Base-by-base conservation (phyloP, 2,888 invertebrate species). In the Pristionchus exspectatus region DNA sequence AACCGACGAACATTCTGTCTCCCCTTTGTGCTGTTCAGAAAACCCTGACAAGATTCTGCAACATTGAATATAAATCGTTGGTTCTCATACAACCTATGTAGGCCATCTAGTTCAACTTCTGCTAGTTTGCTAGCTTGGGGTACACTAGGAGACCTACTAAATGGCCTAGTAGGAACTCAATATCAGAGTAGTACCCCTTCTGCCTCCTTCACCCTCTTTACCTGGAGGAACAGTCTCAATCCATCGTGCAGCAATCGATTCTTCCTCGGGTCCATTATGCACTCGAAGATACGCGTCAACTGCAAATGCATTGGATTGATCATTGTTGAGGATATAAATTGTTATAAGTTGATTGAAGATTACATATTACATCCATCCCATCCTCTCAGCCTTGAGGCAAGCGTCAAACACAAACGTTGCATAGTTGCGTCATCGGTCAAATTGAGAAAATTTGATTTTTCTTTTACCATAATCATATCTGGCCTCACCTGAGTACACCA, bases 191-290 rank as follows among this genome's bases (percentile, higher is more conserved):
- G 44, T 12, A 50, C n/a, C 14, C 59, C 59, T 18, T 24, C 38
- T 38, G 59, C 14, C 59, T 7, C 27, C 27, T 7, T 7, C 14
- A 18, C 27, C 72, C 24, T 77, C 33, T 50, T 44, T 44, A 77
- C 77, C 92, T 91, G 88, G 5, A 88, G 91, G 89, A 92, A 92
- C 0, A 92, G 90, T 27, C 92, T 91, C 88, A 92, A 87, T 90
- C 92, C 92, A 90, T 91, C 90, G 7, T 90, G 90, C 59, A 86
- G 50, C 38, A 44, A 9, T 27, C 88, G 88, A 63, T 81, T 77
- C 81, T 88, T 88, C 33, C 81, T 77, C 33, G 63, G n/a, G 33
- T 88, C 88, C 77, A 88, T 44, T 12, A 88, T 66, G 24, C 81
- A 59, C 81, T 88, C 88, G 88, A 88, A 88, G 56, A 88, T 38